Base-by-base conservation (phyloP, 2,113 vertebrate species). In the Pollimyrus isidori region DNA sequence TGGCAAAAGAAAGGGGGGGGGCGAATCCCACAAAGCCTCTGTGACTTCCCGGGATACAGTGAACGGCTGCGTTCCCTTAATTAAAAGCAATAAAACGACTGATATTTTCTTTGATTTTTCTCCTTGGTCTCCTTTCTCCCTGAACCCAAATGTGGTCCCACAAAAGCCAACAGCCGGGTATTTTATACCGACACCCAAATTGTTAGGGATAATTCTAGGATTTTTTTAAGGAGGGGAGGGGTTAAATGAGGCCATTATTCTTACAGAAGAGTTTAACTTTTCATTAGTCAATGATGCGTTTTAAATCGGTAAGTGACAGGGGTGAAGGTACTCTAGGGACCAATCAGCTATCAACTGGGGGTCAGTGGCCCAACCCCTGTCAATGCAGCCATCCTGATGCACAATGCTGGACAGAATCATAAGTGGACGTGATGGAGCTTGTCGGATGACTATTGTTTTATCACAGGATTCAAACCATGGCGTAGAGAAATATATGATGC, bases 11-110 rank as follows among this genome's bases (percentile, higher is more conserved):
- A 19, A 0, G 15, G 30, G n/a, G 21, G 35, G 26, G 46, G 30
- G 35, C 5, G 2, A 45, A 15, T 85, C 50, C n/a, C 80, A 19
- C 9, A 45, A 42, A 62, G 21, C 80, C 52, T 53, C 39, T 52
- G 50, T 6, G 26, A 58, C 52, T 42, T 46, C 17, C n/a, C 45
- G 42, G 23, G 49, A 89, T 85, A 84, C n/a, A 58, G 62, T 50
- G 88, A 73, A 73, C 65, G 46, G 85, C 52, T 58, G 53, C 19
- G 21, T 86, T 65, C 80, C 35, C 69, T 76, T 86, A 88, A 90
- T 88, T 86, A 62, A 84, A 86, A 90, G 88, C 90, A 90, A 90
- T 88, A 90, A 90, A 39, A 76, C 19, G 35, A 42, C 35, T 58
- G 39, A 42, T 10, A 56, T 52, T 52, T 83, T 84, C 76, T 88